Evolutionary conservation across 2,797 vertebrate species (phyloP).

Genomic region (Selene dorsalis): DNA sequence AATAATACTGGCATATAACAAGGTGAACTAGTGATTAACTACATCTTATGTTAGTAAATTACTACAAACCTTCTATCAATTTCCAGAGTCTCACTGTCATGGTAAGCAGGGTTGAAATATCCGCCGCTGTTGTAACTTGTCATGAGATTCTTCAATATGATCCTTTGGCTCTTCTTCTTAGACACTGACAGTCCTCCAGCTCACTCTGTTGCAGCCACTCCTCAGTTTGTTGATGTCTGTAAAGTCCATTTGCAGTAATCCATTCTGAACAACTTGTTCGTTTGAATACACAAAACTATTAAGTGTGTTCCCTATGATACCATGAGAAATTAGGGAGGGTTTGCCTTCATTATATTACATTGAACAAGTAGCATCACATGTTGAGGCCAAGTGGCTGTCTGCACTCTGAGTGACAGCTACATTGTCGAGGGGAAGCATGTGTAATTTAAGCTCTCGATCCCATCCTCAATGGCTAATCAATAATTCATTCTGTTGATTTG

Average conservation of each 20-base stretch:
- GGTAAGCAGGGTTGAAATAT: constrained; percentile 81
- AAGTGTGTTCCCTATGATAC: not conserved
- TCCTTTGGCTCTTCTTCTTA: constrained; percentile 28
- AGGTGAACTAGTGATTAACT: no score
- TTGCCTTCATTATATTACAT: constrained; percentile 4
- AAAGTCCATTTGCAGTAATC: not conserved
- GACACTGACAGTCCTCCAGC: constrained; percentile 26
- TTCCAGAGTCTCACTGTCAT: constrained; percentile 86
- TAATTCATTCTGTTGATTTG: constrained; percentile 75
- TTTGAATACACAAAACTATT: not conserved
- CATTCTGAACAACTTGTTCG: not conserved
- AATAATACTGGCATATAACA: no score
- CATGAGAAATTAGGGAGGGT: not conserved
- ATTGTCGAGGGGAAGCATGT: constrained; percentile 41
- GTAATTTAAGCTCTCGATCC: constrained; percentile 62
- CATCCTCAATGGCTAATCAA: constrained; percentile 63
- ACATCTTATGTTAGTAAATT: not conserved
- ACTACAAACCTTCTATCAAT: constrained; percentile 84
- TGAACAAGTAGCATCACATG: constrained; percentile 9
- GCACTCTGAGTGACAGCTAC: constrained; percentile 44
- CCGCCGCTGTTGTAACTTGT: constrained; percentile 70
- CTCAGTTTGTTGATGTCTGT: constrained; percentile 6
- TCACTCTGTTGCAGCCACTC: not conserved
- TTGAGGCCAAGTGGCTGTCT: constrained; percentile 24
- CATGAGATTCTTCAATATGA: constrained; percentile 68